Base-by-base conservation (phyloP, 2,113 vertebrate species). In the Lophura nycthemera region DNA sequence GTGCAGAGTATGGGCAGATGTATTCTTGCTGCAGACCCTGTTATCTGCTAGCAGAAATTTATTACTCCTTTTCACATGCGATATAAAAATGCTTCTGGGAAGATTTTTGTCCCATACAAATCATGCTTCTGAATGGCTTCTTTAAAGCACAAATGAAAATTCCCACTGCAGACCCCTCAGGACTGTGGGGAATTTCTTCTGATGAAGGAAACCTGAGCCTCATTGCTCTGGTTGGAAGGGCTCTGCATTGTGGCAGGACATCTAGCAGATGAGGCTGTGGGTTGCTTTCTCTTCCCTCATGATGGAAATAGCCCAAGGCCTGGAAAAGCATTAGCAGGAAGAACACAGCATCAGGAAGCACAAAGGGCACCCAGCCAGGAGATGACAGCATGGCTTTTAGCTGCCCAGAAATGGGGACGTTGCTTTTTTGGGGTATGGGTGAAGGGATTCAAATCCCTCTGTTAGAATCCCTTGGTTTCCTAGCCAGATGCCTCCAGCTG, bases 271-370 rank as follows among this genome's bases (percentile, higher is more conserved):
- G 79, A 86, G 83, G 25, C 57, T 2, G 32, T 36, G 80, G 70
- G 48, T 80, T 89, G 70, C 89, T 91, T 57, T 89, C 88, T 77
- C 64, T 67, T 30, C 88, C 32, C 19, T 88, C 14, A 22, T 50
- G 93, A 85, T 5, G 17, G 89, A 95, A 95, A 75, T 74, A 83
- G 92, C 95, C 92, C 29, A 30, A 65, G 88, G 79, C 47, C 81
- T 96, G 95, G 94, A 95, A 95, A 56, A 59, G 91, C 85, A 57
- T 48, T 66, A 87, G 90, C 87, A 92, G 81, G 95, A 95, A 86
- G 92, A 86, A 83, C 85, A 24, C 17, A 50, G 40, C 67, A 34
- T 19, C 61, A 70, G 94, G 95, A 95, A 95, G 43, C 25, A 13
- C 20, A 0, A 29, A 17, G 93, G 88, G 95, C 94, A 71, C 19